Conservation (phyloP, 2,797 vertebrate species). For the Mallotus villosus region DNA sequence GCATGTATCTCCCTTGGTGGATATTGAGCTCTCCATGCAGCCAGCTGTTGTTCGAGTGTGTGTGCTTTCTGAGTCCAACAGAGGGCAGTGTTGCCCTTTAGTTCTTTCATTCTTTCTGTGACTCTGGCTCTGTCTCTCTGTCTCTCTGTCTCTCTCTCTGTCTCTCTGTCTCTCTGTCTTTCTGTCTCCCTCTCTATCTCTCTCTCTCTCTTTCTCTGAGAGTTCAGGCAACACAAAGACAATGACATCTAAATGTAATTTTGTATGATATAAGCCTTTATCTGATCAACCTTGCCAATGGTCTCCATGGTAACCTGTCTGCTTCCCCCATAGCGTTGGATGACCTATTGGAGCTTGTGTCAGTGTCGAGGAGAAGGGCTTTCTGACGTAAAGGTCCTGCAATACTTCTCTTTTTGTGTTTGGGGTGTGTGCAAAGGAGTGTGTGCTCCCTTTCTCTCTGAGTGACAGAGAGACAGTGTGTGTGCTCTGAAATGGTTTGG, state of each 20-base stretch:
- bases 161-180: background rate
- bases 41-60: background rate
- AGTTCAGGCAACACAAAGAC: too few species aligned
- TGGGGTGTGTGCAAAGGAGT: background rate
- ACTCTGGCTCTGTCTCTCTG: background rate
- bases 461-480: background rate
- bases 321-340: background rate
- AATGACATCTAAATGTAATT: too few species aligned
- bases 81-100: background rate
- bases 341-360: background rate
- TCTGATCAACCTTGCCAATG: slow-evolving; percentile 18
- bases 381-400: background rate
- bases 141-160: background rate
- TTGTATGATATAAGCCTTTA: slow-evolving; percentile 3
- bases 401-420: background rate
- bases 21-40: too few species aligned
- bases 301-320: background rate
- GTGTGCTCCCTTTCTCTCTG: too few species aligned
- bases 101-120: background rate
- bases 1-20: slow-evolving; percentile 19
- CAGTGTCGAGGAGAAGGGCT: background rate
- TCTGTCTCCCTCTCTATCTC: slow-evolving; percentile 14
- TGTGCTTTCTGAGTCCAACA: background rate
- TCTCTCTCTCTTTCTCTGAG: background rate
- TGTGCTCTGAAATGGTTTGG: slow-evolving; percentile 9